Conservation (phyloP, 2,797 vertebrate species). For the Notolepis coatsorum region DNA sequence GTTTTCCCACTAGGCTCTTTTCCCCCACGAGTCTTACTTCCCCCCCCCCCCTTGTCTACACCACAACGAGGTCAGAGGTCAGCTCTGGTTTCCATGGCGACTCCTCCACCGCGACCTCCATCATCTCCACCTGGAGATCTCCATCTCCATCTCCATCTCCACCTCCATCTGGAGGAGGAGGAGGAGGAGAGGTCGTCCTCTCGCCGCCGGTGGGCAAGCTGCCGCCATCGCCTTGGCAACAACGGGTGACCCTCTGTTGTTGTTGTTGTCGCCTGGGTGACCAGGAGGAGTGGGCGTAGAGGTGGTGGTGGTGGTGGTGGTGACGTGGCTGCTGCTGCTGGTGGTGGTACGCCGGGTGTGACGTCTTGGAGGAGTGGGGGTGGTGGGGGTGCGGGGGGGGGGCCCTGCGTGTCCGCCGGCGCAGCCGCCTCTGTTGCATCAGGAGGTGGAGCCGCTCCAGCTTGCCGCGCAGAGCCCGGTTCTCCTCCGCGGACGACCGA, state of each 20-base stretch:
- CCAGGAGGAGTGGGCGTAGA: too few species aligned
- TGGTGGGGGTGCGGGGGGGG: constrained; percentile 70
- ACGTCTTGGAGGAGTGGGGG: too few species aligned
- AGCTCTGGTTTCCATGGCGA: constrained; percentile 83
- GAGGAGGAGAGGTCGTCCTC: constrained; percentile 75
- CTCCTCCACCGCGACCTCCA: constrained; percentile 86
- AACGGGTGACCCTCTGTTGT: constrained; percentile 79
- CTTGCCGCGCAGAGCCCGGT: constrained; percentile 89
- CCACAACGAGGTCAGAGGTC: constrained; percentile 85
- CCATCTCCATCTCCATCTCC: constrained; percentile 83
- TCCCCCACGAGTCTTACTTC: too few species aligned
- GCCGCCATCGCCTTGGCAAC: constrained; percentile 80
- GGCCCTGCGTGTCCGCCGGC: constrained; percentile 84
- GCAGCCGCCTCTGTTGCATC: constrained; percentile 89
- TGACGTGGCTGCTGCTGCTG: constrained; percentile 43
- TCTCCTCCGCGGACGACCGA: constrained; percentile 86
- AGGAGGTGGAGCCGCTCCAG: constrained; percentile 91
- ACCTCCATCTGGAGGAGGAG: constrained; percentile 81
- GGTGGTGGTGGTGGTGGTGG: too few species aligned
- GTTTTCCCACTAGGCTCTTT: too few species aligned
- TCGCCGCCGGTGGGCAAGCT: constrained; percentile 74
- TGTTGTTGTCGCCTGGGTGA: constrained; percentile 3
- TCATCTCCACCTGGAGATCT: constrained; percentile 82
- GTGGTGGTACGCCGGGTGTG: too few species aligned
- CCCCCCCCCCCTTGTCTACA: constrained; percentile 32